These are phyloP conservation scores for Scotopteryx bipunctaria DNA, from an alignment of 2,888 invertebrate species.

Conservation along the genomic window DNA sequence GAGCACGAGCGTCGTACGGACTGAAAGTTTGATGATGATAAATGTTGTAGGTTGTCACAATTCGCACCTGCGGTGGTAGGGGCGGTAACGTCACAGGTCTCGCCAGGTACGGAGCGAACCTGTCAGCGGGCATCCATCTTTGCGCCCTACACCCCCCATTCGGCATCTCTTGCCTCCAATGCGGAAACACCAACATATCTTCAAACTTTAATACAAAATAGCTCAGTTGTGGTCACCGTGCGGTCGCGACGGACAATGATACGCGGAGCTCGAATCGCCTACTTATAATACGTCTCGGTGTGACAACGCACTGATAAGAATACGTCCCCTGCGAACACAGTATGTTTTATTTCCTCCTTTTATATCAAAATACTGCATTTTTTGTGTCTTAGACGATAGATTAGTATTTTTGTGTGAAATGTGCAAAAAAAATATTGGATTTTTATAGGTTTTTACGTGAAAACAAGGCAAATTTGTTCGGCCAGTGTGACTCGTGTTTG, in stretches of 20 bases:
- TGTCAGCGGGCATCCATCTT: constrained; percentile 73
- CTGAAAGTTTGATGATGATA: no score
- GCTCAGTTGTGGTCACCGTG: constrained; percentile 61
- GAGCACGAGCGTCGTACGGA: no score
- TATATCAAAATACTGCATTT: not conserved
- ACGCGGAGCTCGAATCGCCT: constrained; percentile 58
- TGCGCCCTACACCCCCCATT: constrained; percentile 66
- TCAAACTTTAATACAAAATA: constrained; percentile 24
- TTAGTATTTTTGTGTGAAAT: not conserved
- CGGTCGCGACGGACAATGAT: constrained; percentile 68
- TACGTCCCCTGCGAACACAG: constrained; percentile 74
- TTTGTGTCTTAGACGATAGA: not conserved
- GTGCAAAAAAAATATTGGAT: not conserved
- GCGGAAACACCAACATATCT: constrained; percentile 77
- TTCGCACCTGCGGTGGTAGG: constrained; percentile 68
- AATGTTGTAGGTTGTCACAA: constrained; percentile 7
- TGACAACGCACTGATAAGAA: constrained; percentile 75
- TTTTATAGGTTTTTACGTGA: constrained; percentile 13
- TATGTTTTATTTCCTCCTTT: constrained; percentile 15
- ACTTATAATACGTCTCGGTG: constrained; percentile 78
- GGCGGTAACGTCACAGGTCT: constrained; percentile 59
- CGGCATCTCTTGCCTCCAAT: constrained; percentile 66
- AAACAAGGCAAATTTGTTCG: constrained; percentile 32
- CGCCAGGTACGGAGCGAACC: constrained; percentile 74
- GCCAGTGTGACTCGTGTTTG: constrained; percentile 35